A percentile compares a stretch with the other conserved stretches of the same genome.
These are phyloP conservation scores for Oreocharis arfaki DNA, from an alignment of 2,113 vertebrate species.

Conservation along the genomic window DNA sequence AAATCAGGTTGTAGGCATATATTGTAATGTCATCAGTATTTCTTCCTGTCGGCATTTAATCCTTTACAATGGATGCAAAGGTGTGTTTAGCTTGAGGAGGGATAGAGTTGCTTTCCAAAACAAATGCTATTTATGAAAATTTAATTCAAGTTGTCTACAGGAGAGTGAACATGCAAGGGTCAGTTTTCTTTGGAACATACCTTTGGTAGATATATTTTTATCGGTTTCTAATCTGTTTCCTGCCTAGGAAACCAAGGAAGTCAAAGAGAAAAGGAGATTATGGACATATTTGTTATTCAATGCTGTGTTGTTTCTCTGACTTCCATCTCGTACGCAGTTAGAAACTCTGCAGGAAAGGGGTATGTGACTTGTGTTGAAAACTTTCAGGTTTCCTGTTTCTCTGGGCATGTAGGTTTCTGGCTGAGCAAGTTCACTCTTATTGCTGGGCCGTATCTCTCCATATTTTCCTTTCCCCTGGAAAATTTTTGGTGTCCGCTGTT, in stretches of 20 bases:
- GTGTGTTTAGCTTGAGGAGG: background rate
- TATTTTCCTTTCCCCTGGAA: background rate
- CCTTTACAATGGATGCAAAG: background rate
- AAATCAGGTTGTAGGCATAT: background rate
- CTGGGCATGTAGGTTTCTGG: background rate
- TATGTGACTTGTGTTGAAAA: background rate
- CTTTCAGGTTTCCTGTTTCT: constrained; percentile 1
- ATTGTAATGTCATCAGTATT: background rate
- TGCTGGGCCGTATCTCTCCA: accelerated
- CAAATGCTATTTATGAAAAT: background rate
- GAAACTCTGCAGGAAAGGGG: constrained; percentile 6
- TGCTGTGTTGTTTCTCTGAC: background rate
- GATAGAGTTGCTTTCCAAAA: background rate
- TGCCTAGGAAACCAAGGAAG: background rate
- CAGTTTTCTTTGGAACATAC: background rate
- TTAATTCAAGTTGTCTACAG: background rate
- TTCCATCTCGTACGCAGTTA: background rate
- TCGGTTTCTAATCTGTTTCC: background rate
- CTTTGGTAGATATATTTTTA: background rate
- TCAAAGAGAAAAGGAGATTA: background rate
- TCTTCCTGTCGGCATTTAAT: background rate
- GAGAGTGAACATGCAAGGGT: background rate
- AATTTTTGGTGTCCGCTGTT: background rate
- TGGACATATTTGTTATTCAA: background rate
- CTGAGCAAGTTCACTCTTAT: background rate